phyloP scores from a whole-genome alignment of 1,140 invertebrate genomes.

The Drosophila nebulosa region DNA sequence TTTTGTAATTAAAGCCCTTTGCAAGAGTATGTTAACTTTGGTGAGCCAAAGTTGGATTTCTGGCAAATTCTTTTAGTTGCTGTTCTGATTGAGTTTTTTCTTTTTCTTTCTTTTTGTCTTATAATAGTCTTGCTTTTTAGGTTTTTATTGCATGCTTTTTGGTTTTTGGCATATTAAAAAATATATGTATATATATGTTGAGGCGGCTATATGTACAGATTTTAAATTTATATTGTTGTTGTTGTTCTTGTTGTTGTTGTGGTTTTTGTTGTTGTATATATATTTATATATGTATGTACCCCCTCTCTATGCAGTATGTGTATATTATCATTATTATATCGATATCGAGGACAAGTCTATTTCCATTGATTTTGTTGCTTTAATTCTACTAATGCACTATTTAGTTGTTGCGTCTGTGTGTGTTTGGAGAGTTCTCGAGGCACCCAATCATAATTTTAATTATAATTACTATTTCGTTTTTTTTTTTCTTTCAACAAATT shows the following conservation, averaged over 20 bases:
- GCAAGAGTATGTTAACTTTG: background rate
- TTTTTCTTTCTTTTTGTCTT: slow-evolving; percentile 18
- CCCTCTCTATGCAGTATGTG: slow-evolving; percentile 32
- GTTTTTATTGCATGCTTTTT: slow-evolving; percentile 40
- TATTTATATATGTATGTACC: background rate
- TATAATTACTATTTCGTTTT: background rate
- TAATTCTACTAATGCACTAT: slow-evolving; percentile 74
- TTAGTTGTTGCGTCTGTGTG: slow-evolving; percentile 62
- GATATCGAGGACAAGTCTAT: slow-evolving; percentile 58
- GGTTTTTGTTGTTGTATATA: slow-evolving; percentile 13
- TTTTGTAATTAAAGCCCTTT: background rate
- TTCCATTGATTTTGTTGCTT: slow-evolving; percentile 64
- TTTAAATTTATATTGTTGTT: background rate
- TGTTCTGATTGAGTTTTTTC: slow-evolving; percentile 10
- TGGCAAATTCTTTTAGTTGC: background rate
- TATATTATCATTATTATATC: slow-evolving; percentile 33
- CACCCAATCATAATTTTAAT: slow-evolving; percentile 43
- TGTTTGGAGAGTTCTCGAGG: slow-evolving; percentile 43
- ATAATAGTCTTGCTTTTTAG: slow-evolving; percentile 26
- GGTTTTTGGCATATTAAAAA: slow-evolving; percentile 61
- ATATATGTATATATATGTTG: slow-evolving; percentile 31
- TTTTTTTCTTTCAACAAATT: background rate
- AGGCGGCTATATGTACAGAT: slow-evolving; percentile 40
- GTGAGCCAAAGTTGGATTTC: background rate
- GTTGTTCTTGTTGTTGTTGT: background rate